phyloP scores from a whole-genome alignment of 2,888 invertebrate species.

The Heliconius sara region DNA sequence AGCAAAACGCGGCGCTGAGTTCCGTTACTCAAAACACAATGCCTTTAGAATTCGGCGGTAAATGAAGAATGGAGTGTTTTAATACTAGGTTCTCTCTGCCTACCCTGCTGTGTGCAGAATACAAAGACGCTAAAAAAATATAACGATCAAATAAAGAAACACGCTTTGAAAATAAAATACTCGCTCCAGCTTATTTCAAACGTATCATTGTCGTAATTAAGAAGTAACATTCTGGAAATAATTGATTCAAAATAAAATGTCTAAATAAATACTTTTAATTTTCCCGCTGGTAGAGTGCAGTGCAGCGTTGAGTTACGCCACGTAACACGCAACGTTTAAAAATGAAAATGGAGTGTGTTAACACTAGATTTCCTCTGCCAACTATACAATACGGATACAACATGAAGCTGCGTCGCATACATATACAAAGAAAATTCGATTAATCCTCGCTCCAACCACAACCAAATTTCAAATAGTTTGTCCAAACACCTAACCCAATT shows the following conservation, averaged over 20 bases:
- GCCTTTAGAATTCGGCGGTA: neutral
- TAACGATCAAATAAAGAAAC: no score
- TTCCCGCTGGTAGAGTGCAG: no score
- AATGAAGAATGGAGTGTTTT: neutral
- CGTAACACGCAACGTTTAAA: neutral
- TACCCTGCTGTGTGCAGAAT: neutral
- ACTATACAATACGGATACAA: neutral
- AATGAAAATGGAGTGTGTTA: neutral
- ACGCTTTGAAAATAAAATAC: no score
- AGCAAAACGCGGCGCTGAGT: no score
- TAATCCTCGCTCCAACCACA: neutral
- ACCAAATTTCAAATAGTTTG: neutral
- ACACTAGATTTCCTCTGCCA: neutral
- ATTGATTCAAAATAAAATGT: no score
- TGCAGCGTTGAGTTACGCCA: neutral
- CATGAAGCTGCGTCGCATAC: neutral
- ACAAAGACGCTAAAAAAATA: neutral
- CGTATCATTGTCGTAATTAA: no score
- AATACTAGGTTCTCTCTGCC: neutral
- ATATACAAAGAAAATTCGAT: neutral
- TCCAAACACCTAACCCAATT: conserved; percentile 18
- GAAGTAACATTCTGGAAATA: no score
- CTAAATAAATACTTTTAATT: no score
- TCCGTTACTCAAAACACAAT: neutral
- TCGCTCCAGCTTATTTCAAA: no score